Conservation (phyloP, 2,797 vertebrate genomes). For the Synaphobranchus kaupii region DNA sequence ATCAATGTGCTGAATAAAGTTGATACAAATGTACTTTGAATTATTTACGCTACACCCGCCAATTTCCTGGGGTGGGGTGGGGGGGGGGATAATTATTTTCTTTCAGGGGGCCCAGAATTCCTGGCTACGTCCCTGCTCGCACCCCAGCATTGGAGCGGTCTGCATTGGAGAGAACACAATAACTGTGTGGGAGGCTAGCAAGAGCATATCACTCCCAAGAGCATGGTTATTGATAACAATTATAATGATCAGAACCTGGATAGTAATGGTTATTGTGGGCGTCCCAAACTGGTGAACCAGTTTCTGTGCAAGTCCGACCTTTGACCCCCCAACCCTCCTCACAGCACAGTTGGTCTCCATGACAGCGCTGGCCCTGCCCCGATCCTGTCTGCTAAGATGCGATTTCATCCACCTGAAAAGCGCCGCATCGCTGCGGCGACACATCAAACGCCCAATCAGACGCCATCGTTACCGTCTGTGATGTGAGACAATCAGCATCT, state of each 20-base stretch:
- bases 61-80: too few species aligned
- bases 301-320: conserved; percentile 30
- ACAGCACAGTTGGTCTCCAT: conserved; percentile 62
- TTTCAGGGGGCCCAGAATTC: too few species aligned
- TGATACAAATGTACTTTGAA: too few species aligned
- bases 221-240: conserved; percentile 60
- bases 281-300: background rate
- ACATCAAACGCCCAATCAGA: conserved; percentile 82
- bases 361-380: conserved; percentile 66
- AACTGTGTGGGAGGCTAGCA: conserved; percentile 49
- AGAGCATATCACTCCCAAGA: conserved; percentile 61
- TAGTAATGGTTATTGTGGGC: background rate
- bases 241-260: conserved; percentile 48
- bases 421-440: conserved; percentile 73
- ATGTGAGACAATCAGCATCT: conserved; percentile 83
- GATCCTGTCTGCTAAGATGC: conserved; percentile 64
- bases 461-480: conserved; percentile 78
- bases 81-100: too few species aligned
- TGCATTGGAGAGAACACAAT: conserved; percentile 62
- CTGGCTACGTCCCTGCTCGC: too few species aligned
- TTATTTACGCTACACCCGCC: too few species aligned
- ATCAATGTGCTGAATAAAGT: too few species aligned
- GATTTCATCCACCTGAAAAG: conserved; percentile 64
- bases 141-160: conserved; percentile 4
- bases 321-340: conserved; percentile 32